Conservation (phyloP, 1,140 invertebrate genomes). For the Archivesica marissinica region DNA sequence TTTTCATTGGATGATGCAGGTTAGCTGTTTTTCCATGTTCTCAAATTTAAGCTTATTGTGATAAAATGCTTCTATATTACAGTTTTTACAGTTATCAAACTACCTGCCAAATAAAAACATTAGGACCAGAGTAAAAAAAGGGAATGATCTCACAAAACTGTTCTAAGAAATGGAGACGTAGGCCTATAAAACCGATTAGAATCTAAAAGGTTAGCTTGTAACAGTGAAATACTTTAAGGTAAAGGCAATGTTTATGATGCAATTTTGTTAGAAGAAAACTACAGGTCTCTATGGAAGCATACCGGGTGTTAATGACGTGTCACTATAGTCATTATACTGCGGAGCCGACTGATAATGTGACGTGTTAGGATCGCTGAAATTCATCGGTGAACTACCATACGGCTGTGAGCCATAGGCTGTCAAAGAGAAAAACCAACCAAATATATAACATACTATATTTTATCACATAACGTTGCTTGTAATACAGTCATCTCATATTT, state of each 20-base stretch:
- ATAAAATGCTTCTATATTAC: no score
- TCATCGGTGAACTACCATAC: constrained; percentile 46
- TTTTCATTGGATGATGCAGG: no score
- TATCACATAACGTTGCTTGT: background rate
- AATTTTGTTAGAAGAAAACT: background rate
- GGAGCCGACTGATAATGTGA: constrained; percentile 53
- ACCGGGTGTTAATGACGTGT: constrained; percentile 23
- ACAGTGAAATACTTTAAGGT: no score
- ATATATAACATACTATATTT: background rate
- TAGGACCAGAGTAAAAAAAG: no score
- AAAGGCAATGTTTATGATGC: background rate
- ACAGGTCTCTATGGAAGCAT: constrained; percentile 11
- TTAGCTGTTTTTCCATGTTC: no score
- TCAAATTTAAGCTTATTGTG: no score
- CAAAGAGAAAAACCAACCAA: constrained; percentile 42
- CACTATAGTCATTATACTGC: constrained; percentile 57
- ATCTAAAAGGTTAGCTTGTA: no score
- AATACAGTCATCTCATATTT: no score
- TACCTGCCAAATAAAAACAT: no score
- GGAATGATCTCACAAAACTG: background rate
- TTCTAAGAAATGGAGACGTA: no score
- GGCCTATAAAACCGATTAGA: no score
- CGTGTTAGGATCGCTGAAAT: constrained; percentile 41
- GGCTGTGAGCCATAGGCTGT: constrained; percentile 64
- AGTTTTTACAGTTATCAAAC: no score